Percentiles rank a stretch among this genome's conserved stretches.
These are phyloP conservation scores for Chaunax sp. DNA, from an alignment of 2,797 vertebrate genomes.

Conservation along the genomic window DNA sequence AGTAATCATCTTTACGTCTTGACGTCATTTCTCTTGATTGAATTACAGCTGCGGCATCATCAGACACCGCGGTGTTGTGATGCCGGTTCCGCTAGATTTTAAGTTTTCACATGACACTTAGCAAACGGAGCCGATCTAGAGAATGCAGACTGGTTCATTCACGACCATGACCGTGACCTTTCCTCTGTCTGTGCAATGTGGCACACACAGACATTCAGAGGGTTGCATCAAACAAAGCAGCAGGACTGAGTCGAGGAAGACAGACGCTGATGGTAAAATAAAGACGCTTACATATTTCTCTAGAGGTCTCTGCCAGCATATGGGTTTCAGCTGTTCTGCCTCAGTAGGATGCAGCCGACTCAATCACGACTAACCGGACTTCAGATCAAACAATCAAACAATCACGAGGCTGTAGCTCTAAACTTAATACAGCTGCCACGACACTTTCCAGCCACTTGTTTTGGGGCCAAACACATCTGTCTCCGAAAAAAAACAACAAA, in stretches of 20 bases:
- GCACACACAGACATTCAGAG: not conserved
- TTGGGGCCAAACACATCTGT: not conserved
- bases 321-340: constrained; percentile 65
- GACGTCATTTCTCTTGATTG: no score
- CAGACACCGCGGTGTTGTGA: no score
- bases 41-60: no score
- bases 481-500: not conserved
- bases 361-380: constrained; percentile 11
- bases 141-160: no score
- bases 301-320: constrained; percentile 51
- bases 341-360: constrained; percentile 20
- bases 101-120: no score
- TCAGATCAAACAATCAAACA: constrained; percentile 7
- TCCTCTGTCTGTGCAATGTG: not conserved
- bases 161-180: no score
- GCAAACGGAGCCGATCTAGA: no score
- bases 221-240: constrained; percentile 21
- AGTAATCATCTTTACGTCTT: no score
- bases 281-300: constrained; percentile 64
- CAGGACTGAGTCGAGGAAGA: not conserved
- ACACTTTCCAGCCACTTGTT: constrained; percentile 7
- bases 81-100: no score
- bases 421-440: constrained; percentile 6
- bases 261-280: constrained; percentile 42
- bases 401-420: constrained; percentile 25